A percentile compares a stretch with the other conserved stretches of the same genome.
These are phyloP conservation scores for Paramormyrops hopkinsi DNA, from an alignment of 2,797 vertebrate species.

Conservation along the genomic window DNA sequence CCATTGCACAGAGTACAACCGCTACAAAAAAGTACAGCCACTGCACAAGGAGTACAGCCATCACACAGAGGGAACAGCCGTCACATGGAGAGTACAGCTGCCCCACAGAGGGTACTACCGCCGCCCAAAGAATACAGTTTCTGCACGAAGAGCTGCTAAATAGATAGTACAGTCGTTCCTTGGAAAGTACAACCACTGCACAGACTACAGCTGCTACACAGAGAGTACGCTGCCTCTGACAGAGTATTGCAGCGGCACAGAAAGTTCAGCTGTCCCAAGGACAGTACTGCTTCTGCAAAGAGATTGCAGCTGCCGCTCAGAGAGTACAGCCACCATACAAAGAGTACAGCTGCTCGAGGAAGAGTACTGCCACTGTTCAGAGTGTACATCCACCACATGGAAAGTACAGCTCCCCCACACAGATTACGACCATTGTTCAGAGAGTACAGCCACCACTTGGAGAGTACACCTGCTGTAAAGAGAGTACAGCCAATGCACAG, in stretches of 20 bases:
- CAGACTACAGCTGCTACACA: not conserved
- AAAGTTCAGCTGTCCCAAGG: not conserved
- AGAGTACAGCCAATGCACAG: not conserved
- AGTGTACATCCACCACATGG: not conserved
- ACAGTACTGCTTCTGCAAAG: not conserved
- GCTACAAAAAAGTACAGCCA: not conserved
- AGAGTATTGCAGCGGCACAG: not conserved
- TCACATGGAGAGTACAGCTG: not conserved
- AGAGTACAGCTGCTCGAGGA: not conserved
- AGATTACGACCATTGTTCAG: not conserved
- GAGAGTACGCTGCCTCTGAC: not conserved
- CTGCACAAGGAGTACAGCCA: not conserved
- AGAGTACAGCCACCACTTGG: not conserved
- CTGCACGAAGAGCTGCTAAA: not conserved
- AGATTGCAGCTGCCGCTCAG: not conserved
- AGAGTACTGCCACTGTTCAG: not conserved
- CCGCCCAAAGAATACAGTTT: too few relatives aligned
- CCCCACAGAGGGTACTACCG: too few relatives aligned
- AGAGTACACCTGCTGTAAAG: not conserved
- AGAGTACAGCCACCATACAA: not conserved
- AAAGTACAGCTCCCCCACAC: not conserved
- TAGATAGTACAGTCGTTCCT: not conserved
- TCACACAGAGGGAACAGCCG: not conserved
- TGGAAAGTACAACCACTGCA: not conserved
- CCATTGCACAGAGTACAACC: not conserved